Conservation (phyloP, 1,140 invertebrate species). For the Scaptomyza graminum region DNA sequence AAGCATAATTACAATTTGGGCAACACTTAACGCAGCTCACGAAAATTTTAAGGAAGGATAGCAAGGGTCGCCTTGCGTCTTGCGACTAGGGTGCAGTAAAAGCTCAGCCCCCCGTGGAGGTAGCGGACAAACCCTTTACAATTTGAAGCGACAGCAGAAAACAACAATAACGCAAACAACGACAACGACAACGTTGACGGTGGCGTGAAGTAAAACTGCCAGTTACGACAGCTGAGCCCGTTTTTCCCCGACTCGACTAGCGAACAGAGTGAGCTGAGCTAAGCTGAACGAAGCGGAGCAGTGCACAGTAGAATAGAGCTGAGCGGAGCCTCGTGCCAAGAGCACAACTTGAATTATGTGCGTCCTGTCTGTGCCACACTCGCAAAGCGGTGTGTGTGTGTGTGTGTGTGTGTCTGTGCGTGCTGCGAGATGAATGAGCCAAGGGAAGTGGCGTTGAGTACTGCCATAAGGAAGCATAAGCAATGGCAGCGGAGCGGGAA, state of each 20-base stretch:
- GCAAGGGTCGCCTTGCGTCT: slow-evolving; percentile 31
- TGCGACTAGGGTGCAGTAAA: slow-evolving; percentile 41
- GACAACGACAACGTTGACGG: slow-evolving; percentile 24
- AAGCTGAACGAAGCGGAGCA: slow-evolving; percentile 8
- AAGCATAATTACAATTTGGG: slow-evolving; percentile 81
- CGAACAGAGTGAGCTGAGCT: slow-evolving; percentile 2
- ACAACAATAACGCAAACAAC: slow-evolving; percentile 10
- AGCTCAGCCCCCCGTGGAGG: slow-evolving; percentile 13
- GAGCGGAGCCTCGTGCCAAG: slow-evolving; percentile 64
- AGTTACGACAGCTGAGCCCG: slow-evolving; percentile 75
- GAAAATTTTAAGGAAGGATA: slow-evolving; percentile 40
- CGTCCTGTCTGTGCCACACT: slow-evolving; percentile 57
- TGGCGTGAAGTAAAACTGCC: slow-evolving; percentile 78
- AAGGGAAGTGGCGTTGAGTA: slow-evolving; percentile 79
- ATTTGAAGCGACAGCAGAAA: slow-evolving; percentile 36
- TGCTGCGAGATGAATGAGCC: slow-evolving; percentile 72
- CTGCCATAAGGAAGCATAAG: slow-evolving; percentile 77
- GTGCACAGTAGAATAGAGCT: slow-evolving; percentile 29
- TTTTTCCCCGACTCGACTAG: slow-evolving; percentile 35
- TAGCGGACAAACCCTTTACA: slow-evolving; percentile 25
- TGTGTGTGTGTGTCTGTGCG: slow-evolving; percentile 38
- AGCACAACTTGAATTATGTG: slow-evolving; percentile 78
- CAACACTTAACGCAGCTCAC: slow-evolving; percentile 72
- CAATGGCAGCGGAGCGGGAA: slow-evolving; percentile 51
- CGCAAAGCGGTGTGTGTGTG: slow-evolving; percentile 25